phyloP scores from a whole-genome alignment of 2,888 invertebrate genomes.

The Lasius platythorax region DNA sequence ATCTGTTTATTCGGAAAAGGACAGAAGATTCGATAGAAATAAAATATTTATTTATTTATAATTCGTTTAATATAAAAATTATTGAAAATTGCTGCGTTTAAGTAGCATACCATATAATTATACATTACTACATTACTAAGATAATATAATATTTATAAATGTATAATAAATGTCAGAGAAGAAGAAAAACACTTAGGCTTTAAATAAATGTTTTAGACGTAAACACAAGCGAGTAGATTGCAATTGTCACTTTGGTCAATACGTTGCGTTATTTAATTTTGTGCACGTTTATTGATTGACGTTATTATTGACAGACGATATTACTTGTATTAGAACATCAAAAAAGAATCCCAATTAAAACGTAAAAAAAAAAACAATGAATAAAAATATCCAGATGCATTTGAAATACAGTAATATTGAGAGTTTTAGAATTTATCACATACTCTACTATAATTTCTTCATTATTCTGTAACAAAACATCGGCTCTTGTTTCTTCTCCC shows the following conservation, averaged over 20 bases:
- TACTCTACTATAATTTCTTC: not conserved
- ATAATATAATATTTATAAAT: not conserved
- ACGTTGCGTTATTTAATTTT: constrained; percentile 52
- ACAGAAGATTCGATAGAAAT: not conserved
- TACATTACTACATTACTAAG: not conserved
- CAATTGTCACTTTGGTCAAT: constrained; percentile 25
- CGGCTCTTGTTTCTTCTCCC: not conserved
- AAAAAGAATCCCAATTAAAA: constrained; percentile 33
- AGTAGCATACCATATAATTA: not conserved
- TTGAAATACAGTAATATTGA: not conserved
- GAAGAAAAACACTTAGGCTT: not conserved
- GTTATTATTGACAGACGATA: constrained; percentile 57
- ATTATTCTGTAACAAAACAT: not conserved
- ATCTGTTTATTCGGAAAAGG: constrained; percentile 27
- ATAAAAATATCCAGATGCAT: not conserved
- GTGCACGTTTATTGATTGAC: constrained; percentile 27
- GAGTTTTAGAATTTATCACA: not conserved
- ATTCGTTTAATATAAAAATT: constrained; percentile 17
- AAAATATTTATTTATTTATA: not conserved
- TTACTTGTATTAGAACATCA: constrained; percentile 11
- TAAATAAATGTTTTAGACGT: constrained; percentile 5
- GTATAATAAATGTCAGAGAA: constrained; percentile 2
- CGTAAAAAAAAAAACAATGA: not conserved
- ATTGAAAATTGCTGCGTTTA: not conserved
- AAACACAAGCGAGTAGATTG: not conserved